Base-by-base conservation (phyloP, 2,113 vertebrate genomes). In the Galemys pyrenaicus region DNA sequence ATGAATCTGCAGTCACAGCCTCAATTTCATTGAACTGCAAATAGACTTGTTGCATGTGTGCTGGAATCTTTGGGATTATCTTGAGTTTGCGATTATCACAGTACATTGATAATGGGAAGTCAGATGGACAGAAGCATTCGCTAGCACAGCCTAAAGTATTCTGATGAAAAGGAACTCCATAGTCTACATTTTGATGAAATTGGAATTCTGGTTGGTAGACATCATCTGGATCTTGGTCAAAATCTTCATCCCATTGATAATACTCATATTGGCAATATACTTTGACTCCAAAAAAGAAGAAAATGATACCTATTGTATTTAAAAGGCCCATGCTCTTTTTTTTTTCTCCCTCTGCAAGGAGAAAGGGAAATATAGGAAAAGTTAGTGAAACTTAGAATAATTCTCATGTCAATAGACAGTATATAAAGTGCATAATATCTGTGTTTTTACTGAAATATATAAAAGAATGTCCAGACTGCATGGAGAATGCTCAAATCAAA, bases 21-120 rank as follows among this genome's bases (percentile, higher is more conserved):
- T 99, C 98, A 13, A 99, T 99, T n/a, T 98, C 87, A 13, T 99
- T 99, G 96, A 97, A 97, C 88, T 99, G 98, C 65, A 99, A 97
- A 46, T 99, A 98, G 49, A 99, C 98, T 58, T 99, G 98, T 71
- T 98, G 98, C 88, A 98, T 91, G 0, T 98, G 98, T 4, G n/a
- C 78, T 0, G 98, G 98, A 79, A 99, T 98, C 46, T 97, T 97
- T 64, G 99, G 99, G 44, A 99, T 98, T 8, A 41, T 89, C 95
- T 98, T 98, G 64, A 99, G 98, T 51, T 98, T 97, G 30, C 98
- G 97, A 87, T 98, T 97, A 41, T 99, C 98, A 77, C 98, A 99
- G 85, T 99, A 98, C 98, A 99, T 99, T 22, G 98, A 98, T 70
- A 97, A 90, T 0, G 97, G 98, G 92, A 98, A 98, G 81, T 98